A percentile compares a stretch with the other conserved stretches of the same genome.
phyloP scores from a whole-genome alignment of 92 coral and sea anemone species.

The Hydrozoanthus gracilis region DNA sequence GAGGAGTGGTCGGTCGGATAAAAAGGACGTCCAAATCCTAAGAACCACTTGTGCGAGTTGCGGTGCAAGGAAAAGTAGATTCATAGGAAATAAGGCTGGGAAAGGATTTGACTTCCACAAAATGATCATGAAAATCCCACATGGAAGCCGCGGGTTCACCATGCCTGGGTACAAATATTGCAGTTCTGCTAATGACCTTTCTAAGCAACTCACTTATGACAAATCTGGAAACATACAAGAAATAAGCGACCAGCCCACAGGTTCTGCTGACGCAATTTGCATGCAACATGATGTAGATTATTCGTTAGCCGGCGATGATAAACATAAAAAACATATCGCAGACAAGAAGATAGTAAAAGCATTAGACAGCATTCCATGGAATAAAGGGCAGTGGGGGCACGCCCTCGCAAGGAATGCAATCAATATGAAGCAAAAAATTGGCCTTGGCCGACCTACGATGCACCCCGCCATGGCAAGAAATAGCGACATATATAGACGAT shows the following conservation, averaged over 20 bases:
- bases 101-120: neutral
- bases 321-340: neutral
- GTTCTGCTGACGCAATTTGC: neutral
- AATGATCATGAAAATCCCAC: neutral
- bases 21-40: neutral
- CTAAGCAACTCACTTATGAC: neutral
- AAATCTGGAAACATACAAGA: neutral
- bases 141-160: neutral
- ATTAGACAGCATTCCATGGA: neutral
- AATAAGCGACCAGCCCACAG: neutral
- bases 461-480: too few relatives aligned
- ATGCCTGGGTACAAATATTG: too few relatives aligned
- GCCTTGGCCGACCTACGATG: too few relatives aligned
- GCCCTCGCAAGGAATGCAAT: neutral
- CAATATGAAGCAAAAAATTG: too few relatives aligned
- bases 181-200: neutral
- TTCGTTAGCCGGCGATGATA: neutral
- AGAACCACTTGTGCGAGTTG: neutral
- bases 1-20: neutral
- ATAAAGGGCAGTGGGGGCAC: neutral
- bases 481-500: too few relatives aligned
- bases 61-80: neutral
- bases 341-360: neutral
- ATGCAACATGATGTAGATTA: neutral
- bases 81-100: neutral